Evolutionary conservation across 2,113 vertebrate genomes (phyloP).

Genomic region (Ahaetulla prasina): DNA sequence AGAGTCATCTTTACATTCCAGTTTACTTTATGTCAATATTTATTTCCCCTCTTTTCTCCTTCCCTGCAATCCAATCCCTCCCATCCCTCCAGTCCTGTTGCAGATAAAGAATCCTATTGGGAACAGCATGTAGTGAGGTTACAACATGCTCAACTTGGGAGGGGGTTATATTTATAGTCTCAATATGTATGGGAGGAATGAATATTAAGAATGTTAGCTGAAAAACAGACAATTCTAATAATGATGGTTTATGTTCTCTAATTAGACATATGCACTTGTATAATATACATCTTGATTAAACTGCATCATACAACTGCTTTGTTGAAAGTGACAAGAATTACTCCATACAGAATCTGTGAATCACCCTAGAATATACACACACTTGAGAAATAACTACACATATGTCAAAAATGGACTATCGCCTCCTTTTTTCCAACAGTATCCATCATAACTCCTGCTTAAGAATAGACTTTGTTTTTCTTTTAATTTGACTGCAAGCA

Average conservation of each 20-base stretch:
- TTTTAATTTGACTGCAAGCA: neutral
- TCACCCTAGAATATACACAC: neutral
- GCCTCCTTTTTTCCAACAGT: neutral
- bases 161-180: neutral
- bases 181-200: neutral
- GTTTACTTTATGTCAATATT: neutral
- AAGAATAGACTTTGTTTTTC: neutral
- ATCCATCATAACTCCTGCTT: neutral
- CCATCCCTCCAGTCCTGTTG: neutral
- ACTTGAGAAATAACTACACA: neutral
- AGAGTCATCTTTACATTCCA: neutral
- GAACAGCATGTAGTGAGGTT: neutral
- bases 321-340: neutral
- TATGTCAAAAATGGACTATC: neutral
- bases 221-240: neutral
- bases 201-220: neutral
- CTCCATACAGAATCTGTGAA: neutral
- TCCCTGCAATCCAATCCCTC: neutral
- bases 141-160: neutral
- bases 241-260: neutral
- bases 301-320: neutral
- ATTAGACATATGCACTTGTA: neutral
- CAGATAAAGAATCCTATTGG: neutral
- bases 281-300: neutral
- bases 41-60: neutral